Evolutionary conservation across 2,888 invertebrate species (phyloP).

Genomic region (Tribolium freemani): DNA sequence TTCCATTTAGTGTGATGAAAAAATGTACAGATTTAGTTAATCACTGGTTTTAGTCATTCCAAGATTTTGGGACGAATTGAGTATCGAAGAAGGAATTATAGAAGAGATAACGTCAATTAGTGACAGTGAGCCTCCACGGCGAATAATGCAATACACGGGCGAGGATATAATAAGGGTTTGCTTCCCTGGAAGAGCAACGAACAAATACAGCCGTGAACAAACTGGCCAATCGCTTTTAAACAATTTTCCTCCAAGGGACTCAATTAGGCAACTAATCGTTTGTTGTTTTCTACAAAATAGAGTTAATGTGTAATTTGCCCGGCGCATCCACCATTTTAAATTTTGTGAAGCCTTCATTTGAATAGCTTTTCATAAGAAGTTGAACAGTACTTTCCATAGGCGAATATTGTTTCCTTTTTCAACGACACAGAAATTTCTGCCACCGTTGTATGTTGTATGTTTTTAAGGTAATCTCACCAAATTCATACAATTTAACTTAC

Average conservation of each 20-base stretch:
- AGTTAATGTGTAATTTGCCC: too few relatives aligned
- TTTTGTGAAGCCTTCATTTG: too few relatives aligned
- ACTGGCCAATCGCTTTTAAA: slow-evolving; percentile 4
- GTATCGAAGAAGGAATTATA: background rate
- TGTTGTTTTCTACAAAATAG: too few relatives aligned
- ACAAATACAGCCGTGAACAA: background rate
- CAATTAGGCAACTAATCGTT: background rate
- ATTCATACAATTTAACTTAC: too few relatives aligned
- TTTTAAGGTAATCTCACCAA: too few relatives aligned
- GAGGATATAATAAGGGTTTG: background rate
- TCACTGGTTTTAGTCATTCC: background rate
- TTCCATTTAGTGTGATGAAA: background rate
- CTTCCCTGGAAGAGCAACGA: slow-evolving; percentile 9
- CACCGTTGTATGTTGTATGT: too few relatives aligned
- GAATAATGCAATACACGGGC: slow-evolving; percentile 8
- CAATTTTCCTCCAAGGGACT: background rate
- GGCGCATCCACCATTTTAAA: too few relatives aligned
- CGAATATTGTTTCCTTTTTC: too few relatives aligned
- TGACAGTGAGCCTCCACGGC: slow-evolving; percentile 6
- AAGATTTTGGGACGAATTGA: background rate
- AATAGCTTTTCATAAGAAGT: too few relatives aligned
- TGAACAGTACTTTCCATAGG: too few relatives aligned
- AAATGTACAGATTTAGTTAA: background rate
- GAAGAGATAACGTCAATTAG: slow-evolving; percentile 24
- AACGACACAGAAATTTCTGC: too few relatives aligned